A percentile compares a stretch with the other conserved stretches of the same genome.
Conservation (phyloP, 1,140 invertebrate genomes). For the Drosophila tristis region DNA sequence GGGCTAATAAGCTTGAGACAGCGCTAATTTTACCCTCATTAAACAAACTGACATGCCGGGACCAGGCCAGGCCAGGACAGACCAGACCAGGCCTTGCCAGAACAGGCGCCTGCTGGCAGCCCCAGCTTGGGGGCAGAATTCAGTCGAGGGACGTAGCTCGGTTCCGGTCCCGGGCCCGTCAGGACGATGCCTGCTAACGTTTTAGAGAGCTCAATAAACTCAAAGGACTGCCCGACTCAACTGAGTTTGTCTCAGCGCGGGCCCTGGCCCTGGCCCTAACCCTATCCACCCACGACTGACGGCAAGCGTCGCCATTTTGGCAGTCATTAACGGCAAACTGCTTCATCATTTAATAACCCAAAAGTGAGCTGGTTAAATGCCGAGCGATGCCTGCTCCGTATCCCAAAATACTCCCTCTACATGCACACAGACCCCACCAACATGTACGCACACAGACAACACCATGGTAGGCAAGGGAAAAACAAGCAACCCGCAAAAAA, state of each 20-base stretch:
- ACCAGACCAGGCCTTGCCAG: neutral
- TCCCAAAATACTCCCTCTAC: slow-evolving; percentile 39
- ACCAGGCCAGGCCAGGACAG: slow-evolving; percentile 28
- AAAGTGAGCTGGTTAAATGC: slow-evolving; percentile 83
- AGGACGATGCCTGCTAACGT: slow-evolving; percentile 52
- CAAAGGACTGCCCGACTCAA: slow-evolving; percentile 60
- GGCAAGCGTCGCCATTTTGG: slow-evolving; percentile 72
- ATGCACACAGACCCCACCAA: slow-evolving; percentile 6
- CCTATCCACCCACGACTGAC: slow-evolving; percentile 21
- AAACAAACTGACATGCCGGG: slow-evolving; percentile 79
- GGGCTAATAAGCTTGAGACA: slow-evolving; percentile 81
- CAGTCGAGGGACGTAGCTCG: too few species aligned
- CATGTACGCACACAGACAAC: slow-evolving; percentile 48
- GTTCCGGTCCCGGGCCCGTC: neutral
- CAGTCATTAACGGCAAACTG: slow-evolving; percentile 82
- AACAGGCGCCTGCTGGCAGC: neutral
- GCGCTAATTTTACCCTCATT: slow-evolving; percentile 83
- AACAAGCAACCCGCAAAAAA: slow-evolving; percentile 2
- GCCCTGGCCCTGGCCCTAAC: neutral
- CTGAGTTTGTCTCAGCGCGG: slow-evolving; percentile 17
- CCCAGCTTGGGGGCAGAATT: slow-evolving; percentile 34
- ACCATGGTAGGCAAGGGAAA: slow-evolving; percentile 44
- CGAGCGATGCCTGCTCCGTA: slow-evolving; percentile 55
- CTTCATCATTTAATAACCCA: slow-evolving; percentile 83
- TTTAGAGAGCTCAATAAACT: slow-evolving; percentile 80